Evolutionary conservation across 2,113 vertebrate species (phyloP).

Genomic region (Alligator mississippiensis): DNA sequence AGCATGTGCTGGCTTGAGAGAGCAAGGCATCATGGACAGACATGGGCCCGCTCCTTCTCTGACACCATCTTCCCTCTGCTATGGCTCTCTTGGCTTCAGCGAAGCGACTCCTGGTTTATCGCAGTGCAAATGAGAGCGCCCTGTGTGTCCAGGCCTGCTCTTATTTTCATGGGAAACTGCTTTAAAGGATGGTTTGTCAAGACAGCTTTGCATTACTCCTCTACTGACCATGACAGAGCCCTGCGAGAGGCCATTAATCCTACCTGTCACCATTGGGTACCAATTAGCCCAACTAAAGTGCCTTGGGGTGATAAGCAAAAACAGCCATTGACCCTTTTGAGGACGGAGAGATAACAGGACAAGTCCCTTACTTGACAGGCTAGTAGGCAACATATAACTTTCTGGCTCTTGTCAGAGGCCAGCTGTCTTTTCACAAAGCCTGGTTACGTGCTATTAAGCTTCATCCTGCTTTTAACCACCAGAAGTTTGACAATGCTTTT

Average conservation of each 20-base stretch:
- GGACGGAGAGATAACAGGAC: constrained; percentile 51
- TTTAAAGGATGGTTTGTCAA: fast-evolving
- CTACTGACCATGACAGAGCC: background rate
- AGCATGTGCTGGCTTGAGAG: background rate
- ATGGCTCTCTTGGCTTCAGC: background rate
- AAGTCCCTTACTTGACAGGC: constrained; percentile 45
- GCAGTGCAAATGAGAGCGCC: fast-evolving
- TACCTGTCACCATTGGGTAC: constrained; percentile 19
- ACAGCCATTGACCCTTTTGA: constrained; percentile 58
- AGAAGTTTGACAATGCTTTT: background rate
- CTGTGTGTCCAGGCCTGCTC: fast-evolving
- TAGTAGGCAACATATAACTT: background rate
- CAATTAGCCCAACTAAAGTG: constrained; percentile 62
- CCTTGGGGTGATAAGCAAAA: constrained; percentile 58
- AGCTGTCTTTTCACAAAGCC: constrained; percentile 16
- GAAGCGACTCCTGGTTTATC: background rate
- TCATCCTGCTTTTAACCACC: fast-evolving
- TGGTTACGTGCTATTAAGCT: background rate
- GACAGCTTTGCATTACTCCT: background rate
- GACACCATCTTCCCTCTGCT: background rate
- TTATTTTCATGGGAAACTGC: background rate
- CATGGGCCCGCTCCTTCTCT: background rate
- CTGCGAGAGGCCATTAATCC: constrained; percentile 47
- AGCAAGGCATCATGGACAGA: background rate
- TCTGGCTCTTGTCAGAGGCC: background rate